Evolutionary conservation across 2,888 invertebrate genomes (phyloP).

Genomic region (Cerceris rybyensis): DNA sequence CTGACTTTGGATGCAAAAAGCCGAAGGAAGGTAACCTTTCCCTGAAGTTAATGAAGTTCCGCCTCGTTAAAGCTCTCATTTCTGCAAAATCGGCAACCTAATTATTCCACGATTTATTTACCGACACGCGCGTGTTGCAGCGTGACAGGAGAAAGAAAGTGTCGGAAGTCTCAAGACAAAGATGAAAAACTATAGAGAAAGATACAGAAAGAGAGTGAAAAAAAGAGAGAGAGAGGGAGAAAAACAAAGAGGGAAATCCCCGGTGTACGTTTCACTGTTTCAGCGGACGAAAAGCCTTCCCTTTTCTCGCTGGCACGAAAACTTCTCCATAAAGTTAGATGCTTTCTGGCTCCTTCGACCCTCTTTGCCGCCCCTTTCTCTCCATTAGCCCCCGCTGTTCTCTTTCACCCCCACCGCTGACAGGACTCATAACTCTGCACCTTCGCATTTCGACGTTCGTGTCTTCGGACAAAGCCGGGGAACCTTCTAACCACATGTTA

Average conservation of each 20-base stretch:
- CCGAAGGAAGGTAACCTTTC: no score
- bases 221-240: not conserved
- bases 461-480: not conserved
- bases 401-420: constrained; percentile 23
- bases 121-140: no score
- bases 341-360: constrained; percentile 11
- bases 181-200: no score
- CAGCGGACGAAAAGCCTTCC: not conserved
- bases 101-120: no score
- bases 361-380: not conserved
- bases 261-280: constrained; percentile 7
- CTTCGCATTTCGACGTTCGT: constrained; percentile 15
- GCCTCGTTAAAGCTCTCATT: no score
- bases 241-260: not conserved
- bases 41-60: no score
- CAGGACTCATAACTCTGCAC: constrained; percentile 34
- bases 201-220: not conserved
- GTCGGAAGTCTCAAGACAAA: no score
- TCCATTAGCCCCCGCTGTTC: constrained; percentile 28
- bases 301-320: constrained; percentile 5
- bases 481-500: constrained; percentile 32
- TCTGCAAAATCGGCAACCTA: no score
- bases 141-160: no score
- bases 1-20: no score
- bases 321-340: constrained; percentile 38